Percentiles rank a stretch among this genome's conserved stretches.
phyloP scores from a whole-genome alignment of 1,140 invertebrate species.

The Papilio polytes region DNA sequence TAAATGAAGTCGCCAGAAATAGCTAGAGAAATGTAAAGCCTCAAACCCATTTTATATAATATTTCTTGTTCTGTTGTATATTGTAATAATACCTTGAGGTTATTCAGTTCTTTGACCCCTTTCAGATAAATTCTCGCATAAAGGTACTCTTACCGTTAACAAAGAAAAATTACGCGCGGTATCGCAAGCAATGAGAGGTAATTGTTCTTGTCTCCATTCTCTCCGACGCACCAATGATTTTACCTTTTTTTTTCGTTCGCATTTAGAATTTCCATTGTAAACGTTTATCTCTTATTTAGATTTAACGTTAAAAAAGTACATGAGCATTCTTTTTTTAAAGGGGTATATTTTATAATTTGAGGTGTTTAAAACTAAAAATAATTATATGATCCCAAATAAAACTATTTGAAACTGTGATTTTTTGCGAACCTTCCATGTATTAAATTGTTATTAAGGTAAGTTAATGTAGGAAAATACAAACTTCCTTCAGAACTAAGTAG shows the following conservation, averaged over 20 bases:
- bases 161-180: conserved; percentile 13
- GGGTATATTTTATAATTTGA: too few relatives aligned
- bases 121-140: neutral
- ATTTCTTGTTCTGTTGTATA: neutral
- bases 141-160: conserved; percentile 5
- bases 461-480: neutral
- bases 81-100: neutral
- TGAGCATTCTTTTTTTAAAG: neutral
- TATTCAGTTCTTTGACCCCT: conserved; percentile 21
- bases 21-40: neutral
- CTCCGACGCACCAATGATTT: neutral
- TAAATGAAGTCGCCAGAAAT: neutral
- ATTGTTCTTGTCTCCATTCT: conserved; percentile 22
- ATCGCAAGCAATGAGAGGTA: conserved; percentile 13
- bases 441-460: neutral
- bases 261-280: conserved; percentile 17
- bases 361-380: too few relatives aligned
- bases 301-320: neutral
- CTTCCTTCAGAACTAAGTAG: neutral
- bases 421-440: neutral
- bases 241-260: conserved; percentile 3
- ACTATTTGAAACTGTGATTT: neutral
- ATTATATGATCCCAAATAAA: neutral
- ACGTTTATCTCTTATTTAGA: neutral
- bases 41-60: neutral